Percentiles rank a stretch among this genome's conserved stretches.
Evolutionary conservation across 2,888 invertebrate species (phyloP).

Genomic region (Plebejus anna): DNA sequence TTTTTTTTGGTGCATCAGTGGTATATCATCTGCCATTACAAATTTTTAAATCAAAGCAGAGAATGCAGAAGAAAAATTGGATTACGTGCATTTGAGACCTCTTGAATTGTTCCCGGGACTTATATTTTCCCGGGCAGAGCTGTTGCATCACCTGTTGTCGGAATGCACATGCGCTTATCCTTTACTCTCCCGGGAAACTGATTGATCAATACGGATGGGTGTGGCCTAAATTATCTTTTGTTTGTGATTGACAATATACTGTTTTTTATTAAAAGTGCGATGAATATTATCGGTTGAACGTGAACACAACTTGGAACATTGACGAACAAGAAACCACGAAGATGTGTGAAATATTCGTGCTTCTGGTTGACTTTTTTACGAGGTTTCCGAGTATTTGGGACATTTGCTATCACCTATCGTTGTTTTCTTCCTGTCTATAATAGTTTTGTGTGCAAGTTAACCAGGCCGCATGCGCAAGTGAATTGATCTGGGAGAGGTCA

Average conservation of each 20-base stretch:
- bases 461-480: constrained; percentile 4
- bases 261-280: constrained; percentile 5
- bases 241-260: background rate
- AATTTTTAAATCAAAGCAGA: background rate
- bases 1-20: background rate
- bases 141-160: constrained; percentile 26
- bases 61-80: background rate
- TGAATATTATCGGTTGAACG: background rate
- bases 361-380: background rate
- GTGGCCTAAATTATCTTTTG: background rate
- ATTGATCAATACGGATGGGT: constrained; percentile 5
- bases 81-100: background rate
- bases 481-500: background rate
- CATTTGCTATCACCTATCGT: background rate
- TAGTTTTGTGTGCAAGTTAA: background rate
- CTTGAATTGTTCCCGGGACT: background rate
- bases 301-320: background rate
- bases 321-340: background rate
- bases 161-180: constrained; percentile 27
- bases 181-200: constrained; percentile 4
- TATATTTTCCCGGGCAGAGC: background rate
- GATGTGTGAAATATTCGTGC: constrained; percentile 2
- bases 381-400: background rate
- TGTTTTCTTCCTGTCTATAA: background rate
- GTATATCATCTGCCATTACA: background rate